These are phyloP conservation scores for Caenorhabditis doughertyi DNA, from an alignment of 2,888 invertebrate species.

Conservation along the genomic window DNA sequence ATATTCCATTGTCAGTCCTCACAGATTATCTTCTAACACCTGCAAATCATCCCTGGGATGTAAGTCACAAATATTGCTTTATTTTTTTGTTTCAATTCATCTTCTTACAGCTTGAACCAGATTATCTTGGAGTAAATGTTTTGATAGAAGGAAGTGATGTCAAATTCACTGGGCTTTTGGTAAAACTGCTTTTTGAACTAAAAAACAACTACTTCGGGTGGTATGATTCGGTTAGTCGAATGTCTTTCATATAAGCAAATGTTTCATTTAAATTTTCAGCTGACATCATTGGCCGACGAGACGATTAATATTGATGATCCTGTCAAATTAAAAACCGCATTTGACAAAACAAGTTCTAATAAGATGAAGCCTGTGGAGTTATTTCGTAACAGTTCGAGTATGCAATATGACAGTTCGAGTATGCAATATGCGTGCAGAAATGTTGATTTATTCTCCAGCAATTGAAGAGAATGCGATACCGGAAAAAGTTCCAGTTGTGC, in stretches of 20 bases:
- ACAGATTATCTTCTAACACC: constrained; percentile 61
- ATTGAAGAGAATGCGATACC: constrained; percentile 46
- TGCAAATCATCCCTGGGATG: constrained; percentile 68
- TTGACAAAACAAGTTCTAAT: constrained; percentile 50
- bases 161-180: constrained; percentile 92
- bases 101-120: constrained; percentile 90
- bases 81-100: too few relatives aligned
- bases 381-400: constrained; percentile 76
- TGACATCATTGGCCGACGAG: constrained; percentile 57
- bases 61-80: too few relatives aligned
- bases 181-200: constrained; percentile 86
- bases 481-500: constrained; percentile 74
- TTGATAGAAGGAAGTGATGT: constrained; percentile 96
- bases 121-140: constrained; percentile 92
- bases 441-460: constrained; percentile 69
- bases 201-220: constrained; percentile 97
- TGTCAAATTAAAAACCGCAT: constrained; percentile 48
- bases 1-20: constrained; percentile 61
- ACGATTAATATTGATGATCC: constrained; percentile 37
- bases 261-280: constrained; percentile 28
- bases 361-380: constrained; percentile 64
- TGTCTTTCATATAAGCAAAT: too few relatives aligned
- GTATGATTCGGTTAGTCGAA: constrained; percentile 87
- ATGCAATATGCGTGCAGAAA: constrained; percentile 95
- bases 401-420: constrained; percentile 84